Evolutionary conservation across 2,797 vertebrate genomes (phyloP).

Genomic region (Dendrocincla fuliginosa): DNA sequence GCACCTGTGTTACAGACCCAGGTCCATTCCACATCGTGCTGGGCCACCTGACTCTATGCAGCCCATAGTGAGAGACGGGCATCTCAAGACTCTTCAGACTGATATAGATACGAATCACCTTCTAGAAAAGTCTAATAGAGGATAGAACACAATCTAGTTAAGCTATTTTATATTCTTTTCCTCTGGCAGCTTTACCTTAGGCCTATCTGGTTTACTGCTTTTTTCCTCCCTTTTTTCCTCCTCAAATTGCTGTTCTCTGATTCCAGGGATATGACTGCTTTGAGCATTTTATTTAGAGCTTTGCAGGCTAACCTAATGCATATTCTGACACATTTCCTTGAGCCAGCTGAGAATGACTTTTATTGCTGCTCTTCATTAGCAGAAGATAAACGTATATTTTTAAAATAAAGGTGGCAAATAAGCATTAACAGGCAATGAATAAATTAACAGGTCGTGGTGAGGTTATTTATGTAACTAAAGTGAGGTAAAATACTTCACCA

Average conservation of each 20-base stretch:
- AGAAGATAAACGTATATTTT: not conserved
- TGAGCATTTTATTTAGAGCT: not conserved
- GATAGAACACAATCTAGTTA: not conserved
- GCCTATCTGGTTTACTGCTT: not conserved
- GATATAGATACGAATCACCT: not conserved
- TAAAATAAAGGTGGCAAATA: not conserved
- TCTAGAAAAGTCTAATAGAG: not conserved
- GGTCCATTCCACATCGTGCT: accelerated
- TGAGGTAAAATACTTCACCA: not conserved
- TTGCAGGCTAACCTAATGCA: not conserved
- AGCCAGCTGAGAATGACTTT: not conserved
- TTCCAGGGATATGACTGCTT: not conserved
- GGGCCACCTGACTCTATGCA: accelerated
- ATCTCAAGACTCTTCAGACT: not conserved
- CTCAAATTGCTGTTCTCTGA: not conserved
- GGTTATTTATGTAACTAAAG: not conserved
- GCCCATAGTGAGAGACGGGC: accelerated
- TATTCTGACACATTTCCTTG: not conserved
- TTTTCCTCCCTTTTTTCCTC: not conserved
- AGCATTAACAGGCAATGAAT: slow-evolving; percentile 1
- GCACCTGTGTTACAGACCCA: not conserved
- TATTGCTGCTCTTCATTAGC: not conserved
- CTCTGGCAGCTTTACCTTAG: not conserved
- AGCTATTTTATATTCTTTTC: not conserved
- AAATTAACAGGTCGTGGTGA: not conserved